These are phyloP conservation scores for Drosophila antonietae DNA, from an alignment of 2,888 invertebrate genomes.

Conservation along the genomic window DNA sequence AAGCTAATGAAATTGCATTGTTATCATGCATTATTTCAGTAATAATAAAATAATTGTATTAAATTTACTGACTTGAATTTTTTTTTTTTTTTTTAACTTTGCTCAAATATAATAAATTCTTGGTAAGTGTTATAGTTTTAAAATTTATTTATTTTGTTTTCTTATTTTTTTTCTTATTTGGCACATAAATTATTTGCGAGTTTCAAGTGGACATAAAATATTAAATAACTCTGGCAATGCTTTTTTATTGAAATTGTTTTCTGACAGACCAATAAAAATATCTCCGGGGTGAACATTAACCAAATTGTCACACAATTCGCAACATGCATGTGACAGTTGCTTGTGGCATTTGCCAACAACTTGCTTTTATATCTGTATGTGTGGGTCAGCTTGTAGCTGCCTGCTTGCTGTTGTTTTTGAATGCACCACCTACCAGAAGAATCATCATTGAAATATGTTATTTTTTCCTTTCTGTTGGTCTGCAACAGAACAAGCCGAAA, in stretches of 20 bases:
- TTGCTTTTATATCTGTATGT: constrained; percentile 16
- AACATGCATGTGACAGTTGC: constrained; percentile 70
- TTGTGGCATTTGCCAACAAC: constrained; percentile 40
- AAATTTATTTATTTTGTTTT: not conserved
- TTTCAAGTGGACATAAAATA: constrained; percentile 7
- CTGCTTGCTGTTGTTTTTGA: constrained; percentile 52
- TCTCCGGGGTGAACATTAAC: constrained; percentile 53
- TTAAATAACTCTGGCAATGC: constrained; percentile 8
- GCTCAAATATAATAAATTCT: not conserved
- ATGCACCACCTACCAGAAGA: constrained; percentile 44
- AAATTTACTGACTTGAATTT: not conserved
- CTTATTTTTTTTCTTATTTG: not conserved
- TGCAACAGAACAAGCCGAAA: constrained; percentile 36
- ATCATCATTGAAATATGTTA: constrained; percentile 72
- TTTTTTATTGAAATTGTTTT: constrained; percentile 29
- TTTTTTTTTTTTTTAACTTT: too few relatives aligned
- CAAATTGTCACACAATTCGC: constrained; percentile 73
- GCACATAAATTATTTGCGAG: not conserved
- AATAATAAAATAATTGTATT: not conserved
- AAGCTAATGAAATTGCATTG: not conserved
- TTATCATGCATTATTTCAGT: not conserved
- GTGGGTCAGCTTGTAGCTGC: constrained; percentile 61
- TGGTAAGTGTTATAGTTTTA: not conserved
- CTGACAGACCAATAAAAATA: constrained; percentile 66
- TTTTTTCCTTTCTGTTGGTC: constrained; percentile 34